Percentiles rank a stretch among this genome's conserved stretches.
These are phyloP conservation scores for Papilio machaon DNA, from an alignment of 1,140 invertebrate genomes.

Conservation along the genomic window DNA sequence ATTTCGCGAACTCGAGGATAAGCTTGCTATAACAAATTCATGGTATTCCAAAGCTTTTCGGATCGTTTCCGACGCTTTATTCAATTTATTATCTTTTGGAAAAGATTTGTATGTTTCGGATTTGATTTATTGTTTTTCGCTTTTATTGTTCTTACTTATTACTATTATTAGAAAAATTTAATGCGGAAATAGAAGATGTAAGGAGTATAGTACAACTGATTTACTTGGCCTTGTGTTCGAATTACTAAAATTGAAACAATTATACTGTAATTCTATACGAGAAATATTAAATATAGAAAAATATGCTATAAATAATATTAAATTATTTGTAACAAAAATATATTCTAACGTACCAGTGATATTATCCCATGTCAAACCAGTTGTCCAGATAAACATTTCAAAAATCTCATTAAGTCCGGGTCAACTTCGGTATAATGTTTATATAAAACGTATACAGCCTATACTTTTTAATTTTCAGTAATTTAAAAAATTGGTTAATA, in stretches of 20 bases:
- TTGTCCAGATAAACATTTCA: too few relatives aligned
- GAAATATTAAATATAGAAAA: too few relatives aligned
- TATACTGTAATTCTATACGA: too few relatives aligned
- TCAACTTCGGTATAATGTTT: too few relatives aligned
- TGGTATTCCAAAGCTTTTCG: constrained; percentile 17
- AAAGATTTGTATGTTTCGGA: neutral
- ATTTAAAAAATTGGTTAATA: too few relatives aligned
- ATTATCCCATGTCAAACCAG: too few relatives aligned
- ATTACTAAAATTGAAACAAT: neutral
- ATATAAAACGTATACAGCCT: too few relatives aligned
- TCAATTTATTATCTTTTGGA: constrained; percentile 16
- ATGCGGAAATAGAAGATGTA: neutral
- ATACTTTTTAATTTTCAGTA: too few relatives aligned
- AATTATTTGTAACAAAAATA: too few relatives aligned
- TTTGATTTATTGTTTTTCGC: constrained; percentile 14
- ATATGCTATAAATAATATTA: too few relatives aligned
- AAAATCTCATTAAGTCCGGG: too few relatives aligned
- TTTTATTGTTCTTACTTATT: neutral
- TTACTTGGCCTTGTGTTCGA: neutral
- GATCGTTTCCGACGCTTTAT: constrained; percentile 12
- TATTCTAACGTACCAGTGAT: too few relatives aligned
- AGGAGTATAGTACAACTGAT: neutral
- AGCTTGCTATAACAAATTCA: constrained; percentile 19
- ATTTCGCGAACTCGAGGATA: constrained; percentile 22
- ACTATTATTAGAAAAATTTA: neutral